Percentiles rank a stretch among this genome's conserved stretches.
Evolutionary conservation across 2,113 vertebrate genomes (phyloP).

Genomic region (Sapayoa aenigma): DNA sequence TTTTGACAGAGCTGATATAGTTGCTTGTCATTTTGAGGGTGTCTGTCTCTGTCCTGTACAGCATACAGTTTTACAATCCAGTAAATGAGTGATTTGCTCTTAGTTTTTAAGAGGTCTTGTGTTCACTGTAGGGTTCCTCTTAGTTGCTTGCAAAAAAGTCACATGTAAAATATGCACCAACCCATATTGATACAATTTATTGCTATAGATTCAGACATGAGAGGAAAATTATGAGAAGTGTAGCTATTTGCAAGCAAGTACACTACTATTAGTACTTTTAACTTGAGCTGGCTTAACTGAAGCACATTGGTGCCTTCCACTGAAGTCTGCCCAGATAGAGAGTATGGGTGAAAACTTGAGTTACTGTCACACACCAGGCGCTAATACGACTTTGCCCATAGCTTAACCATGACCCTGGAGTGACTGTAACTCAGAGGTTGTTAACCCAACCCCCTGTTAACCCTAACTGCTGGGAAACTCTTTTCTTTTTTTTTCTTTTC

Average conservation of each 20-base stretch:
- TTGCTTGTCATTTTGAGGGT: background rate
- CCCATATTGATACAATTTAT: background rate
- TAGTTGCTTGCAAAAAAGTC: background rate
- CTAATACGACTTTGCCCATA: background rate
- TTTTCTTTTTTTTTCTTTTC: background rate
- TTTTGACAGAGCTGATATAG: background rate
- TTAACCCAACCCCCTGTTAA: background rate
- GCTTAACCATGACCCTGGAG: background rate
- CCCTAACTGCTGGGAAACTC: background rate
- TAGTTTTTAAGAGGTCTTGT: background rate
- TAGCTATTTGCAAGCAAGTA: background rate
- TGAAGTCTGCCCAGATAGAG: background rate
- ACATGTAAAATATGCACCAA: background rate
- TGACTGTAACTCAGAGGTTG: background rate
- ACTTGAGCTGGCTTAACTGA: background rate
- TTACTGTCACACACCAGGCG: background rate
- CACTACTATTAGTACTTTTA: background rate
- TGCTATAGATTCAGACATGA: background rate
- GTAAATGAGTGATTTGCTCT: background rate
- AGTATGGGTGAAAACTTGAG: background rate
- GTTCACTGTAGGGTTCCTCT: background rate
- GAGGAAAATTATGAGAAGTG: background rate
- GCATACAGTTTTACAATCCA: background rate
- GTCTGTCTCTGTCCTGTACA: background rate
- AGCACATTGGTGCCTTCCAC: background rate